A percentile compares a stretch with the other conserved stretches of the same genome.
phyloP scores from a whole-genome alignment of 2,113 vertebrate genomes.

The Anolis carolinensis region DNA sequence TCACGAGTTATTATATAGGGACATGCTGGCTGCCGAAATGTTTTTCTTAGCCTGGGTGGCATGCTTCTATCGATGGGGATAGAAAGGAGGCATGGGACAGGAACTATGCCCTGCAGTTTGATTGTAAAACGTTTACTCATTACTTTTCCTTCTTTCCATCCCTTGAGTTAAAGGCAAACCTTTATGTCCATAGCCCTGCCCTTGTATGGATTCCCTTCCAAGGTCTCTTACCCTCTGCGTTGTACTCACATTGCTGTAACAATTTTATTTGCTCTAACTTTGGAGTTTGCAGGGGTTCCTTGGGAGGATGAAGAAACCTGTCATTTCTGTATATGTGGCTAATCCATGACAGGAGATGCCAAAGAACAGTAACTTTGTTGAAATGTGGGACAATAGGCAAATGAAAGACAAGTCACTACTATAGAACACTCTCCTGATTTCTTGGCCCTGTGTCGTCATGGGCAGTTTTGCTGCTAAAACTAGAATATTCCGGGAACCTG shows the following conservation, averaged over 20 bases:
- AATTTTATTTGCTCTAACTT: too few relatives aligned
- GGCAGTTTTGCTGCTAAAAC: background rate
- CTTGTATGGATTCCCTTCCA: background rate
- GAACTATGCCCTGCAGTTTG: conserved; percentile 1
- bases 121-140: background rate
- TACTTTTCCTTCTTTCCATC: too few relatives aligned
- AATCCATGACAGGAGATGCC: background rate
- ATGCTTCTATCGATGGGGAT: background rate
- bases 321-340: background rate
- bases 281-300: background rate
- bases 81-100: background rate
- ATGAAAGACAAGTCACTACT: background rate
- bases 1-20: background rate
- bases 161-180: background rate
- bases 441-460: background rate
- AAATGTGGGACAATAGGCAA: background rate
- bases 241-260: background rate
- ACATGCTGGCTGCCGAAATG: background rate
- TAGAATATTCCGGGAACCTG: background rate
- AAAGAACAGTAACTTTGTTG: background rate
- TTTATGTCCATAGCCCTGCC: background rate
- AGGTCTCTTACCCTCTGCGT: background rate
- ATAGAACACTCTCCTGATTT: background rate
- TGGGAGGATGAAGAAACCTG: background rate
- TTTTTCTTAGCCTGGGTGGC: background rate